These are phyloP conservation scores for Neria commutata DNA, from an alignment of 2,888 invertebrate genomes.

Conservation along the genomic window DNA sequence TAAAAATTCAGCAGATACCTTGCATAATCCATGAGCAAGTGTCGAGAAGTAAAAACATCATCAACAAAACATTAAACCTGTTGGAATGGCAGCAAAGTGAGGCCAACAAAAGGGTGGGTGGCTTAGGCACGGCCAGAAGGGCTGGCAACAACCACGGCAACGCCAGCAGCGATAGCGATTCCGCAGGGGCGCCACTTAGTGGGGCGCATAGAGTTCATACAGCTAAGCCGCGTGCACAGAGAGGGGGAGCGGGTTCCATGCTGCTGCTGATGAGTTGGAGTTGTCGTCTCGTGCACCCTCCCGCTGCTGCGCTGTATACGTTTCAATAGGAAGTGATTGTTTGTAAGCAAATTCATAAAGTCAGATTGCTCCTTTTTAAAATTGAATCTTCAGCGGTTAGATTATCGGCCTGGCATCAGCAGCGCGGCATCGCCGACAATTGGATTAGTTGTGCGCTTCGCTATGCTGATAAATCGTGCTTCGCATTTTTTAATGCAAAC, in stretches of 20 bases:
- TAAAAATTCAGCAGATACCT: slow-evolving; percentile 56
- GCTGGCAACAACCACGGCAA: too few relatives aligned
- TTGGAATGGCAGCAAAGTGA: slow-evolving; percentile 37
- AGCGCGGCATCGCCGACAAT: slow-evolving; percentile 39
- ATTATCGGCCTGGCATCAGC: slow-evolving; percentile 32
- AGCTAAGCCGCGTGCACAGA: neutral
- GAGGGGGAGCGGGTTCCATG: neutral
- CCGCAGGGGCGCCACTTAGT: neutral
- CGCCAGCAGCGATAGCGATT: neutral
- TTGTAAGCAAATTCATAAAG: slow-evolving; percentile 32
- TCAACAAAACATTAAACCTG: slow-evolving; percentile 47
- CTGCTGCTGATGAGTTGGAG: neutral
- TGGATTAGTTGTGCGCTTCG: slow-evolving; percentile 56
- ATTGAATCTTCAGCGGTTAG: slow-evolving; percentile 42
- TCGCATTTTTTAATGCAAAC: slow-evolving; percentile 40
- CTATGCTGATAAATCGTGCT: slow-evolving; percentile 51
- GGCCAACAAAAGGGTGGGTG: neutral
- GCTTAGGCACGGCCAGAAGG: neutral
- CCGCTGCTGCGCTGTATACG: neutral
- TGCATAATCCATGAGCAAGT: slow-evolving; percentile 59
- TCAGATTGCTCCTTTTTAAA: slow-evolving; percentile 30
- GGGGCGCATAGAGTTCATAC: too few relatives aligned
- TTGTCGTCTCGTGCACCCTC: too few relatives aligned
- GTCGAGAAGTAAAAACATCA: slow-evolving; percentile 51
- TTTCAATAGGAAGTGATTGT: slow-evolving; percentile 21